Evolutionary conservation across 23 tunicate species (phyloP).

Genomic region (Botrylloides violaceus): DNA sequence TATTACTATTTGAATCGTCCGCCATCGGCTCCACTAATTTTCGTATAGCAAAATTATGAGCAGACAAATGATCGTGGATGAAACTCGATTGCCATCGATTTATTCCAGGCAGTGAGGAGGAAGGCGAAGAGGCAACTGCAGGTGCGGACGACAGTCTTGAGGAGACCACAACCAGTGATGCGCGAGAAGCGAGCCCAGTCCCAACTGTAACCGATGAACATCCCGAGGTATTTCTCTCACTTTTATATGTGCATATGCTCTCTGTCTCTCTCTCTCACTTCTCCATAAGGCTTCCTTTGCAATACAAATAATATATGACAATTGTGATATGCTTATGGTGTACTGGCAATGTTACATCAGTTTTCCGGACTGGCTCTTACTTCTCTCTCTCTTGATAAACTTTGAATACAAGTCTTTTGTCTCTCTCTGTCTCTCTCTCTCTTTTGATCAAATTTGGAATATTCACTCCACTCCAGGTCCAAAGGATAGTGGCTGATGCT

Average conservation of each 20-base stretch:
- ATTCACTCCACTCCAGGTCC: slow-evolving; percentile 18
- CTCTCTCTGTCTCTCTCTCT: slow-evolving; percentile 1
- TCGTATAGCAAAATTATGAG: neutral
- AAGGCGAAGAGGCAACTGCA: slow-evolving; percentile 18
- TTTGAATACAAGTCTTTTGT: too few species aligned
- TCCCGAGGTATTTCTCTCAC: slow-evolving; percentile 49
- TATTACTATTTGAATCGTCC: too few species aligned
- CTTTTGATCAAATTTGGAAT: too few species aligned
- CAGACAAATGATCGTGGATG: neutral
- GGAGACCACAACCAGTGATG: slow-evolving; percentile 27
- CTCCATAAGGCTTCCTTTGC: too few species aligned
- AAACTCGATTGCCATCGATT: neutral
- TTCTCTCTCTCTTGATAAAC: too few species aligned
- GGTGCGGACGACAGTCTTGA: slow-evolving; percentile 15
- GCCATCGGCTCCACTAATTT: too few species aligned
- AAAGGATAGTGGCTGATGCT: slow-evolving; percentile 45
- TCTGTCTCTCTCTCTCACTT: slow-evolving; percentile 1
- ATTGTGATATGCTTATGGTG: too few species aligned
- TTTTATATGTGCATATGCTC: too few species aligned
- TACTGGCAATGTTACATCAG: too few species aligned
- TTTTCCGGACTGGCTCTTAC: too few species aligned
- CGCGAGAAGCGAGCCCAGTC: slow-evolving; percentile 49
- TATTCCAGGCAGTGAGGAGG: slow-evolving; percentile 24
- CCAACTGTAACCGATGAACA: slow-evolving; percentile 80
- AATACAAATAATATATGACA: too few species aligned